phyloP scores from a whole-genome alignment of 2,888 invertebrate species.

The Drepana falcataria region DNA sequence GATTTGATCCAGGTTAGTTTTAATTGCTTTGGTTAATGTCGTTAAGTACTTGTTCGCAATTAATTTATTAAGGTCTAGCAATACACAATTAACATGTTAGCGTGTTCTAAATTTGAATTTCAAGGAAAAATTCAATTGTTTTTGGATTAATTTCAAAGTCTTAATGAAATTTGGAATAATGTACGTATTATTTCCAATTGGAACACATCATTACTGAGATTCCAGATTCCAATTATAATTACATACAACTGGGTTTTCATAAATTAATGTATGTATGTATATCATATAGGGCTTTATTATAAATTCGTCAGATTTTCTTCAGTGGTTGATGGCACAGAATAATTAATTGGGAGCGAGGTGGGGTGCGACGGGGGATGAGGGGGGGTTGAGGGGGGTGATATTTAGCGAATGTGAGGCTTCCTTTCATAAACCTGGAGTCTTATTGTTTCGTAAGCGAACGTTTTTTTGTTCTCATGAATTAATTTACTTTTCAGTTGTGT shows the following conservation, averaged over 20 bases:
- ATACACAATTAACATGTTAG: not conserved
- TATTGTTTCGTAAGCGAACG: conserved; percentile 46
- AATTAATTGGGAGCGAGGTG: conserved; percentile 55
- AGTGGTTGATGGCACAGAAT: conserved; percentile 53
- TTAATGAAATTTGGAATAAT: not conserved
- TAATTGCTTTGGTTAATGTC: no score
- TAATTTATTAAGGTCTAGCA: not conserved
- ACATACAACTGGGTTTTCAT: not conserved
- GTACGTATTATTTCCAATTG: not conserved
- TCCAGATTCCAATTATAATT: not conserved
- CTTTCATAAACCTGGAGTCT: conserved; percentile 46
- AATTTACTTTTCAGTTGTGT: conserved; percentile 54
- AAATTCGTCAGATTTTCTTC: conserved; percentile 33
- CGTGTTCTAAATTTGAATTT: not conserved
- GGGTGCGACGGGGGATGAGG: conserved; percentile 15
- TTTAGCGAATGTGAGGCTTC: conserved; percentile 47
- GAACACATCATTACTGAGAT: conserved; percentile 3
- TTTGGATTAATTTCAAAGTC: not conserved
- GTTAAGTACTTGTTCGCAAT: no score
- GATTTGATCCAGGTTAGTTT: no score
- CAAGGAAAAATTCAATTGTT: not conserved
- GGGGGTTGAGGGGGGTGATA: conserved; percentile 3
- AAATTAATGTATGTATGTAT: not conserved
- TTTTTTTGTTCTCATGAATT: conserved; percentile 61
- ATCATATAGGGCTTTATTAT: conserved; percentile 23